A percentile compares a stretch with the other conserved stretches of the same genome.
Evolutionary conservation across 2,113 vertebrate genomes (phyloP).

Genomic region (Myocastor coypus): DNA sequence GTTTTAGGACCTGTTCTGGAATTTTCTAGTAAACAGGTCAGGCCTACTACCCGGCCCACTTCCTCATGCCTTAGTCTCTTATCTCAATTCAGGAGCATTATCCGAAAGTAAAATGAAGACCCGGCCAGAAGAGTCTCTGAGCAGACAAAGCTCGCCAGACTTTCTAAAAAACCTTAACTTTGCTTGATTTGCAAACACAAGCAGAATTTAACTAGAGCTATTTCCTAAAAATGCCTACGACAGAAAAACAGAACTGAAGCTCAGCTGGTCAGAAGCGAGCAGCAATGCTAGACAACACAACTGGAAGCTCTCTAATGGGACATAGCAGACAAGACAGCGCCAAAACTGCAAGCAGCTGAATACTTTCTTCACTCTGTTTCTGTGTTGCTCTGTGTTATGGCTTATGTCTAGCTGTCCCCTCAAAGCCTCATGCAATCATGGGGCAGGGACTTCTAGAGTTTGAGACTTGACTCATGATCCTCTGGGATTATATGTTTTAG

Average conservation of each 20-base stretch:
- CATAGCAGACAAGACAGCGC: neutral
- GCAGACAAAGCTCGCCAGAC: neutral
- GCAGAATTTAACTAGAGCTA: neutral
- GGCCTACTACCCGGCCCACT: neutral
- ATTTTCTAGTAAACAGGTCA: neutral
- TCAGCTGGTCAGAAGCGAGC: neutral
- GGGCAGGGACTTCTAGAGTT: no score
- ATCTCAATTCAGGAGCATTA: neutral
- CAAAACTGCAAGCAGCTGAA: neutral
- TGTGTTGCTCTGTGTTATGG: no score
- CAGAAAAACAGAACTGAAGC: neutral
- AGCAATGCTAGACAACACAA: neutral
- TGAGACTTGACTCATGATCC: no score
- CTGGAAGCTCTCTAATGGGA: neutral
- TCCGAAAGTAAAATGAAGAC: neutral
- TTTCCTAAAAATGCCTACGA: neutral
- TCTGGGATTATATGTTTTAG: no score
- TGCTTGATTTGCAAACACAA: neutral
- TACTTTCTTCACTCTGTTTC: neutral
- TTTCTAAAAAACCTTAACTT: neutral
- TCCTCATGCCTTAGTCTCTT: neutral
- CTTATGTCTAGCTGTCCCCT: no score
- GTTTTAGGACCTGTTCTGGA: neutral
- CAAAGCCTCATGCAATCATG: no score
- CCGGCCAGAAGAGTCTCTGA: neutral